phyloP scores from a whole-genome alignment of 2,888 invertebrate species.

The Leucozona laternaria region DNA sequence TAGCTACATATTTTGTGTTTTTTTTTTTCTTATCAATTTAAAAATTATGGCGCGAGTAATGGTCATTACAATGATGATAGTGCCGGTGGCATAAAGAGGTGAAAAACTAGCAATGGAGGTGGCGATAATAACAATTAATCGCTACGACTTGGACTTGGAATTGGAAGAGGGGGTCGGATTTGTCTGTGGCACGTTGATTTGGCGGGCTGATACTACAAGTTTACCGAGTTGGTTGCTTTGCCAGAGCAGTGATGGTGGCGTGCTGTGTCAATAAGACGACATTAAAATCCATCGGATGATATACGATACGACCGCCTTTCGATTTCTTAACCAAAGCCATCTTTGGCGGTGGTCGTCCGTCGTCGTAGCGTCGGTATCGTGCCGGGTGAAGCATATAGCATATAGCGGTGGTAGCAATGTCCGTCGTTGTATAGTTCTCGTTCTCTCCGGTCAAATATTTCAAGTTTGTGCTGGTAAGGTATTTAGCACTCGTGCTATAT shows the following conservation, averaged over 20 bases:
- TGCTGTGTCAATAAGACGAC: constrained; percentile 73
- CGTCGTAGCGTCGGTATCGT: constrained; percentile 1
- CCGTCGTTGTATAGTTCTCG: constrained; percentile 1
- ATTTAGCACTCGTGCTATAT: constrained; percentile 61
- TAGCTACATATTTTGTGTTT: background rate
- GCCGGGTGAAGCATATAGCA: background rate
- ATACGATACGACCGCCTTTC: constrained; percentile 73
- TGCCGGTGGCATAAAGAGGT: constrained; percentile 65
- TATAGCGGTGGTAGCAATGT: background rate
- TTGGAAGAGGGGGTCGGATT: constrained; percentile 2
- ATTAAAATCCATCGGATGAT: constrained; percentile 70
- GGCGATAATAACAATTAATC: constrained; percentile 54
- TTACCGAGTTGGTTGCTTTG: constrained; percentile 36
- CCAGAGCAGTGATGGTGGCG: constrained; percentile 43
- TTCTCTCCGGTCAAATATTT: constrained; percentile 48
- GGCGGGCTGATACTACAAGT: constrained; percentile 32
- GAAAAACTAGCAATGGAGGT: constrained; percentile 59
- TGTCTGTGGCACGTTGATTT: constrained; percentile 6
- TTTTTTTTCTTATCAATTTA: constrained; percentile 14
- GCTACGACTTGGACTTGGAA: background rate
- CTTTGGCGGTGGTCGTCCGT: constrained; percentile 44
- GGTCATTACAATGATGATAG: constrained; percentile 64
- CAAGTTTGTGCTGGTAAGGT: constrained; percentile 28
- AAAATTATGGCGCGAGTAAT: constrained; percentile 63
- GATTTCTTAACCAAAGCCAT: constrained; percentile 65